A percentile compares a stretch with the other conserved stretches of the same genome.
phyloP scores from a whole-genome alignment of 2,888 invertebrate genomes.

The Hydraecia micacea region DNA sequence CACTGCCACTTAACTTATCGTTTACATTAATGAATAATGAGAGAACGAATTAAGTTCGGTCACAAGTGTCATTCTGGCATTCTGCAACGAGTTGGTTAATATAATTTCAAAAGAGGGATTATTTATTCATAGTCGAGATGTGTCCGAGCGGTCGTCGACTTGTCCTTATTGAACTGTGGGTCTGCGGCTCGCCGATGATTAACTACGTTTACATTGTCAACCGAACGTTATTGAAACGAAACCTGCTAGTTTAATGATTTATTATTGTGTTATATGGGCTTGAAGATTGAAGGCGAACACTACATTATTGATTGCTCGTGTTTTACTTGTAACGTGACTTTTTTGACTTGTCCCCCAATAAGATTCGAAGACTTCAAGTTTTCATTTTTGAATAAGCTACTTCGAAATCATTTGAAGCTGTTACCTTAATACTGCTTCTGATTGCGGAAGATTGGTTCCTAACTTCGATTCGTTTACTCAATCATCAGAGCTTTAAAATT shows the following conservation, averaged over 20 bases:
- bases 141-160: slow-evolving; percentile 62
- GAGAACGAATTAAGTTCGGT: slow-evolving; percentile 37
- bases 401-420: not conserved
- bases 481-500: not conserved
- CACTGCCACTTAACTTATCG: slow-evolving; percentile 72
- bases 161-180: slow-evolving; percentile 50
- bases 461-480: not conserved
- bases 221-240: slow-evolving; percentile 56
- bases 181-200: slow-evolving; percentile 51
- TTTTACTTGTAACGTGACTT: slow-evolving; percentile 6
- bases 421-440: slow-evolving; percentile 8
- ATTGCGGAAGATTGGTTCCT: not conserved
- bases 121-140: slow-evolving; percentile 58
- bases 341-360: slow-evolving; percentile 1
- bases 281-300: slow-evolving; percentile 34
- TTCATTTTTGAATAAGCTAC: not conserved
- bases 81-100: slow-evolving; percentile 25
- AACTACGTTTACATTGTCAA: slow-evolving; percentile 61
- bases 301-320: slow-evolving; percentile 28
- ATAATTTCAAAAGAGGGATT: slow-evolving; percentile 48
- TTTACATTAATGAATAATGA: slow-evolving; percentile 75
- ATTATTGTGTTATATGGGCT: slow-evolving; percentile 42
- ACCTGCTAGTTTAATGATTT: slow-evolving; percentile 55
- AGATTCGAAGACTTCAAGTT: not conserved
- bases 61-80: slow-evolving; percentile 41